Evolutionary conservation across 2,113 vertebrate species (phyloP), one percentile per base, ranked within the genome.

Genomic region (Psettodes erumei): DNA sequence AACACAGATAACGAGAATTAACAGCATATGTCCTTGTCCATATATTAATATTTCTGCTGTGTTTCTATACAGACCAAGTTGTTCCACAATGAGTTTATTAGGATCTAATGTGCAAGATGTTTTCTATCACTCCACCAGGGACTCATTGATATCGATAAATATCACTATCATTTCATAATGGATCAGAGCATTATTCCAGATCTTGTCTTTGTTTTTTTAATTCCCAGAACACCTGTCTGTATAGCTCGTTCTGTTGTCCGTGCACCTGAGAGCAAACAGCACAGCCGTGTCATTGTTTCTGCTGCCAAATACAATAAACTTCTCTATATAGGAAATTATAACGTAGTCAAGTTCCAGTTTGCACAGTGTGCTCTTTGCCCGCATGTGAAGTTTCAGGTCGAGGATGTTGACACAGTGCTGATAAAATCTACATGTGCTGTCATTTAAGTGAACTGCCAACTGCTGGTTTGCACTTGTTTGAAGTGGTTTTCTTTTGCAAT

Each of bases 221-320:
- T 16, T 7, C 38, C 47, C 12, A 1, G 5, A 56, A 15, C n/a
- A 43, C 43, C 33, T 33, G 63, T 33, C 48, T 59, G 42, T 19
- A 25, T 21, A 59, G 43, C 15, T 62, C 38, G 2, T 28, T 15
- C n/a, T 73, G 72, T 19, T 77, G 78, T 71, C 71, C 27, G 5
- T 33, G 62, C 54, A 75, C 59, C 67, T 53, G 62, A 70, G 38
- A 73, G 79, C 30, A 56, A 15, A n/a, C 53, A 6, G 51, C 51
- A 18, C 74, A 48, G 32, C 58, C 72, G 45, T 54, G 42, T 66
- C 71, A 55, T 75, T 60, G 71, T 87, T 69, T 61, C 69, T n/a
- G n/a, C n/a, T n/a, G n/a, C n/a, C n/a, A n/a, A n/a, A n/a, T n/a
- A n/a, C n/a, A n/a, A n/a, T n/a, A n/a, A n/a, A n/a, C n/a, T n/a